A percentile compares a stretch with the other conserved stretches of the same genome.
These are phyloP conservation scores for Nasonia oneida DNA, from an alignment of 2,888 invertebrate species.

Conservation along the genomic window DNA sequence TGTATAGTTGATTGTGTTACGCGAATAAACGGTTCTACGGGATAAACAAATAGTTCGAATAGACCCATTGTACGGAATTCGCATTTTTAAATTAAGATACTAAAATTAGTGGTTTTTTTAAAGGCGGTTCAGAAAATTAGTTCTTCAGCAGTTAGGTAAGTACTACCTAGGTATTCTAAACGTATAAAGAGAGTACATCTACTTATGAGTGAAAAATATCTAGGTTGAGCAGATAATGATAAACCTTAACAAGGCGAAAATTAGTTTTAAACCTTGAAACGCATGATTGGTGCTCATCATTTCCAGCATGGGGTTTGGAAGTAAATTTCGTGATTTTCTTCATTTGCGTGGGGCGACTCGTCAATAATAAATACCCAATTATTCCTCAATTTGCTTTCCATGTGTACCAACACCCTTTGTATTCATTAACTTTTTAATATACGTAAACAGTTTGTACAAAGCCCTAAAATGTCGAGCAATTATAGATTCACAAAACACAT, in stretches of 20 bases:
- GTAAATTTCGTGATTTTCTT: too few relatives aligned
- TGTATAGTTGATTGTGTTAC: constrained; percentile 35
- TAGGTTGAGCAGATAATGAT: neutral
- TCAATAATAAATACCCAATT: too few relatives aligned
- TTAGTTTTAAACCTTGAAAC: neutral
- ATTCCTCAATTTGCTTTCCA: neutral
- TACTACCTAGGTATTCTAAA: neutral
- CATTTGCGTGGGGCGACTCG: too few relatives aligned
- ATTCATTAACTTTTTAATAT: neutral
- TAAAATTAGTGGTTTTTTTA: neutral
- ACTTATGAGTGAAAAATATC: neutral
- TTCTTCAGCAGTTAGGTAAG: neutral
- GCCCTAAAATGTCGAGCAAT: neutral
- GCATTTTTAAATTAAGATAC: constrained; percentile 19
- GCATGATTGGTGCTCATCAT: neutral
- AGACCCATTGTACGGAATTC: constrained; percentile 61
- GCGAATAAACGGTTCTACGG: constrained; percentile 20
- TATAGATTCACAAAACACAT: neutral
- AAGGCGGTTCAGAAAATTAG: neutral
- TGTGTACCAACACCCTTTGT: neutral
- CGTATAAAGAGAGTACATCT: neutral
- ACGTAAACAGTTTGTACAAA: neutral
- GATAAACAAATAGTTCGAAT: constrained; percentile 48
- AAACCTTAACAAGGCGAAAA: neutral
- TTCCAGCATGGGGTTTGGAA: neutral